Percentiles rank a stretch among this genome's conserved stretches.
These are phyloP conservation scores for Agrypnus murinus DNA, from an alignment of 2,888 invertebrate genomes.

Conservation along the genomic window DNA sequence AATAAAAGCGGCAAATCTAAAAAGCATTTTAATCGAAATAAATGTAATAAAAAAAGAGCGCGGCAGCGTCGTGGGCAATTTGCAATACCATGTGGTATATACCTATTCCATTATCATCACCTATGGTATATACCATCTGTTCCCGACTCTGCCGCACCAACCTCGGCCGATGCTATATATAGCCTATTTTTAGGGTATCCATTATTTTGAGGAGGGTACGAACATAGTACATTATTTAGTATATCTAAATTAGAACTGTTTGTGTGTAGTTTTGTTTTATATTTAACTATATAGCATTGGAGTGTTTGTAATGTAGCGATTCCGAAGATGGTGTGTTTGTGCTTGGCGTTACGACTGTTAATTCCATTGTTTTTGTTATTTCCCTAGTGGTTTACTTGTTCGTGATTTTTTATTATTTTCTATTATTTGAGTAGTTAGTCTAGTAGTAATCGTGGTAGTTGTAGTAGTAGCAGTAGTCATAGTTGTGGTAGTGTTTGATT, in stretches of 20 bases:
- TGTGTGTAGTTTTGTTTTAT: conserved; percentile 61
- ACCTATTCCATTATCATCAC: conserved; percentile 4
- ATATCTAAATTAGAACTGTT: conserved; percentile 63
- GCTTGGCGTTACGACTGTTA: conserved; percentile 67
- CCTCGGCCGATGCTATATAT: conserved; percentile 66
- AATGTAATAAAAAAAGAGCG: conserved; percentile 59
- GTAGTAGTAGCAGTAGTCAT: conserved; percentile 29
- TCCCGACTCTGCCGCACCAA: conserved; percentile 63
- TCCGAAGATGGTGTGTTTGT: conserved; percentile 66
- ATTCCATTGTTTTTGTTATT: conserved; percentile 58
- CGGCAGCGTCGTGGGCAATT: conserved; percentile 61
- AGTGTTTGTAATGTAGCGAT: conserved; percentile 62
- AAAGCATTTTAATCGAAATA: conserved; percentile 57
- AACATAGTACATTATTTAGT: conserved; percentile 65
- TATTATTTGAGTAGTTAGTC: conserved; percentile 20
- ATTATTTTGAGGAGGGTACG: conserved; percentile 70
- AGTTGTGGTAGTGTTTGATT: conserved; percentile 32
- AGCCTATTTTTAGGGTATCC: conserved; percentile 44
- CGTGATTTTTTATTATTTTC: conserved; percentile 27
- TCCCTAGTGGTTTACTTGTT: conserved; percentile 36
- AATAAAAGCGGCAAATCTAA: conserved; percentile 60
- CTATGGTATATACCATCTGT: conserved; percentile 36
- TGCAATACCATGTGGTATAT: conserved; percentile 9
- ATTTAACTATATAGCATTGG: conserved; percentile 57
- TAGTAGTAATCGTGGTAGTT: conserved; percentile 16